Evolutionary conservation across 1,140 invertebrate genomes (phyloP).

Genomic region (Agrilus planipennis): DNA sequence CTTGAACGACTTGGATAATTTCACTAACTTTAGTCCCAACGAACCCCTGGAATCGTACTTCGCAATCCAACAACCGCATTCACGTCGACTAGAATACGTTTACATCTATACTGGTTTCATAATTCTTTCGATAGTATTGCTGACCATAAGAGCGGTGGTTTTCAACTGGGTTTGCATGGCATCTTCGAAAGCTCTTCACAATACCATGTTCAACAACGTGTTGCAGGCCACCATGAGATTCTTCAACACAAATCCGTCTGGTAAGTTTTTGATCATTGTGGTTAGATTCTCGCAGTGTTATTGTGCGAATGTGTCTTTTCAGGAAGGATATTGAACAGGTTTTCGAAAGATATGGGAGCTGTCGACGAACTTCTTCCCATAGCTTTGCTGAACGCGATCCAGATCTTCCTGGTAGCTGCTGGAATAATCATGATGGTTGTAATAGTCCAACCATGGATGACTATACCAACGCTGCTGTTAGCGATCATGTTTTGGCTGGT

Average conservation of each 20-base stretch:
- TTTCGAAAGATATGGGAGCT: constrained; percentile 67
- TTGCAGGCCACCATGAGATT: constrained; percentile 55
- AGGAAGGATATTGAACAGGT: constrained; percentile 61
- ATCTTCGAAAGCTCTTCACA: constrained; percentile 68
- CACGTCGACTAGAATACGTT: too few species aligned
- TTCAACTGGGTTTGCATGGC: constrained; percentile 74
- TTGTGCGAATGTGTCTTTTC: constrained; percentile 2
- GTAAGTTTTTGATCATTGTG: constrained; percentile 34
- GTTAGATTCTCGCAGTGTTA: background rate
- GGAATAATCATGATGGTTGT: constrained; percentile 48
- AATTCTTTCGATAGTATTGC: constrained; percentile 33
- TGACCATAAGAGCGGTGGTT: constrained; percentile 46
- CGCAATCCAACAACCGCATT: constrained; percentile 1
- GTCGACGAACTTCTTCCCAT: constrained; percentile 80
- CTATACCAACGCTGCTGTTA: constrained; percentile 56
- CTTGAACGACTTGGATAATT: constrained; percentile 2
- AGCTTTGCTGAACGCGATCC: constrained; percentile 64
- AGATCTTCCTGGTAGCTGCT: constrained; percentile 49
- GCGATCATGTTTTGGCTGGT: constrained; percentile 58
- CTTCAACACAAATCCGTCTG: constrained; percentile 49
- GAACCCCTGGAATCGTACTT: constrained; percentile 9
- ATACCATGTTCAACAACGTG: constrained; percentile 70
- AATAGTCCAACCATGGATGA: constrained; percentile 59
- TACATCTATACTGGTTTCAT: constrained; percentile 28
- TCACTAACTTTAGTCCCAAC: constrained; percentile 8